phyloP scores from a whole-genome alignment of 2,113 vertebrate species.

The Deroptyus accipitrinus region DNA sequence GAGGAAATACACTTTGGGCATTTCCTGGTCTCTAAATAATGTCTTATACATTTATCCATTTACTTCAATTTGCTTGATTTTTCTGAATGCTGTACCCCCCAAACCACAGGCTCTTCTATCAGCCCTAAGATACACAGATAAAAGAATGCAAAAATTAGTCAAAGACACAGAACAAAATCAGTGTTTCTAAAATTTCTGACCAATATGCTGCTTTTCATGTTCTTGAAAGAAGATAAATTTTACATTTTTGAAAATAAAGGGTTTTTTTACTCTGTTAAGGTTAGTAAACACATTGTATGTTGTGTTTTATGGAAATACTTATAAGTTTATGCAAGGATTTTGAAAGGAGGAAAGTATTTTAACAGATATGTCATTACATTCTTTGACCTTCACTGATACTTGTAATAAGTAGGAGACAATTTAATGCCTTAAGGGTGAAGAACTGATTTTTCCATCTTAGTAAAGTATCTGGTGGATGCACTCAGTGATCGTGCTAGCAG shows the following conservation, averaged over 20 bases:
- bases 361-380: neutral
- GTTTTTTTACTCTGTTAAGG: rapidly evolving
- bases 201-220: neutral
- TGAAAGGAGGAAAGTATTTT: neutral
- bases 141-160: neutral
- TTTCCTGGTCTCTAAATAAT: neutral
- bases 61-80: neutral
- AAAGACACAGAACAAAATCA: neutral
- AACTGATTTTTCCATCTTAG: neutral
- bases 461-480: neutral
- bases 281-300: neutral
- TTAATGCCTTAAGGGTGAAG: neutral
- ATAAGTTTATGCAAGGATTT: neutral
- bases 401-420: neutral
- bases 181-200: neutral
- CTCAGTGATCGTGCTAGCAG: neutral
- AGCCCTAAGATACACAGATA: neutral
- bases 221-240: neutral
- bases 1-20: neutral
- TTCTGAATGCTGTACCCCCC: neutral
- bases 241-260: neutral
- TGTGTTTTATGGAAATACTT: neutral
- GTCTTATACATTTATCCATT: neutral
- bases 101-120: neutral
- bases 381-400: neutral